Evolutionary conservation across 2,888 invertebrate species (phyloP), one percentile per base, ranked within the genome.

Genomic region (Tetheella fluctuosa): DNA sequence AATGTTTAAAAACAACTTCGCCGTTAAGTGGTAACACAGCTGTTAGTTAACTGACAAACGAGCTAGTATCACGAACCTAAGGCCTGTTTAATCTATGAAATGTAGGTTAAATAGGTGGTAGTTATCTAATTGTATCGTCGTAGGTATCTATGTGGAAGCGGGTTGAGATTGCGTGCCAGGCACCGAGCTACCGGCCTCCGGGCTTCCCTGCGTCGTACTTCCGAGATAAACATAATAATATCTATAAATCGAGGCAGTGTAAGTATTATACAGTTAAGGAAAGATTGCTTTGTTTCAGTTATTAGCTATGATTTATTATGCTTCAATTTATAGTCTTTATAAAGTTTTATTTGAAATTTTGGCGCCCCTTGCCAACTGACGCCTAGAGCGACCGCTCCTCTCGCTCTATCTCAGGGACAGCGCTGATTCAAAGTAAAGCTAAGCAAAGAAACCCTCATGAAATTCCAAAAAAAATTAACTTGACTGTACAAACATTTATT

Each of bases 1-100:
- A 25, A 57, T 25, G 25, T 57, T 28, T 23, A 23, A 39, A 56
- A 42, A 57, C 42, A 42, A 42, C 34, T 55, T 58, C n/a, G 2
- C 17, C 56, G 23, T 74, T 74, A 67, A 74, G 70, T 69, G 63
- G 64, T 74, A 80, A 72, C 76, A 76, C 75, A 73, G 73, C 72
- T 73, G 72, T 80, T 80, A 70, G 71, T 68, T 66, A 70, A 75
- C 68, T 74, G 71, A 79, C 73, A 81, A 89, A 90, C 67, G 83
- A 75, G 74, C 67, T 68, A 60, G 64, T 67, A 80, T 74, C 90
- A 90, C 90, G 90, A 80, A 81, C 74, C 68, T 62, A 67, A 73
- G 82, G 76, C 79, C 81, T 72, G 76, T 77, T 83, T 82, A 80
- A 64, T 66, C 69, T 63, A 59, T 71, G 68, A 73, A 79, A 83